phyloP scores from a whole-genome alignment of 2,888 invertebrate genomes.

The Lycaena phlaeas region DNA sequence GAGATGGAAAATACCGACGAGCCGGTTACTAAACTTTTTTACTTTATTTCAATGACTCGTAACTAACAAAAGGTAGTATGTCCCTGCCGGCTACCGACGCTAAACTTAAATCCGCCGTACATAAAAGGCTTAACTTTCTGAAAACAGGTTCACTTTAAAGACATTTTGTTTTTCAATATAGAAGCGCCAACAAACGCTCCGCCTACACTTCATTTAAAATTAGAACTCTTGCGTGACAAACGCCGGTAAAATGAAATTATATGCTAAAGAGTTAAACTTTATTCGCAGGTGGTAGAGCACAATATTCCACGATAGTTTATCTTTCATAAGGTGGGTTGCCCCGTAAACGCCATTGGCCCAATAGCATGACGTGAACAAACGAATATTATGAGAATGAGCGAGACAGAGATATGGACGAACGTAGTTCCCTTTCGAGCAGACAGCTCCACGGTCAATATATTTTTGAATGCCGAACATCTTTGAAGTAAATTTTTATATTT shows the following conservation, averaged over 20 bases:
- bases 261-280: slow-evolving; percentile 70
- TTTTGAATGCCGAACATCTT: too few species aligned
- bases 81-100: slow-evolving; percentile 36
- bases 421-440: too few species aligned
- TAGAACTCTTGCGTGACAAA: slow-evolving; percentile 72
- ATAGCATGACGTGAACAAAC: slow-evolving; percentile 65
- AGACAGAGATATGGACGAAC: slow-evolving; percentile 52
- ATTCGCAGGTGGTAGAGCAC: slow-evolving; percentile 61
- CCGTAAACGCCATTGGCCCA: slow-evolving; percentile 70
- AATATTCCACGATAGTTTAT: slow-evolving; percentile 62
- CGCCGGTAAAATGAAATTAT: slow-evolving; percentile 66
- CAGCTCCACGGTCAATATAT: too few species aligned
- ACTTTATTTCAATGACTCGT: slow-evolving; percentile 51
- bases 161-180: slow-evolving; percentile 70
- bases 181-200: slow-evolving; percentile 66
- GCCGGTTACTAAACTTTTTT: slow-evolving; percentile 70
- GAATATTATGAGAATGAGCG: slow-evolving; percentile 59
- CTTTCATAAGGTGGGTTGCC: slow-evolving; percentile 67
- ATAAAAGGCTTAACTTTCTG: slow-evolving; percentile 70
- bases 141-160: slow-evolving; percentile 68
- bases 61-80: slow-evolving; percentile 51
- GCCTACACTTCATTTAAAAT: slow-evolving; percentile 74
- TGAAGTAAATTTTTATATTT: too few species aligned
- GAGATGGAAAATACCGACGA: slow-evolving; percentile 68
- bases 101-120: slow-evolving; percentile 58